phyloP scores from a whole-genome alignment of 2,888 invertebrate species.

The Zele albiditarsus region DNA sequence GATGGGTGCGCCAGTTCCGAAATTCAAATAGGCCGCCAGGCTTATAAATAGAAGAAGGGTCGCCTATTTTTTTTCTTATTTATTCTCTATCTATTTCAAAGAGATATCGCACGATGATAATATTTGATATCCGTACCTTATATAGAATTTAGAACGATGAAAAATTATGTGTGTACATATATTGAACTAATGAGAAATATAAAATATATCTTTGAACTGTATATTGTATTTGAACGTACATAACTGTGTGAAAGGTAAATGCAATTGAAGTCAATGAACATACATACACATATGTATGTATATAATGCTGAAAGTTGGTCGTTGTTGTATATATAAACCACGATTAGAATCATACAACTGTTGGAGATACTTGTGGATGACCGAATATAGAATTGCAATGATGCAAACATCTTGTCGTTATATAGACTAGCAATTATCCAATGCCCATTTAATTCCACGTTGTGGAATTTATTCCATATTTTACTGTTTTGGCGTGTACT shows the following conservation, averaged over 20 bases:
- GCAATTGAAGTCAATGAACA: not conserved
- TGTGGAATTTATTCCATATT: not conserved
- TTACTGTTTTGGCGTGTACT: not conserved
- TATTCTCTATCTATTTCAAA: conserved; percentile 28
- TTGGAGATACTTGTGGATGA: conserved; percentile 1
- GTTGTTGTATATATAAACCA: not conserved
- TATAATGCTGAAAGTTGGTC: not conserved
- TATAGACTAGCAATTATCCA: conserved; percentile 28
- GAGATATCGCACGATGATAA: conserved; percentile 28
- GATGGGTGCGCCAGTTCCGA: conserved; percentile 42
- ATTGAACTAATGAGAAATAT: not conserved
- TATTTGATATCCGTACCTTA: conserved; percentile 9
- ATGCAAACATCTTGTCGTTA: conserved; percentile 32
- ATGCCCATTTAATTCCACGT: conserved; percentile 17
- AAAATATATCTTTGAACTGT: conserved; percentile 14
- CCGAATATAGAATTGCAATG: conserved; percentile 32
- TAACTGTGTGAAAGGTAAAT: not conserved
- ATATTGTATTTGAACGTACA: not conserved
- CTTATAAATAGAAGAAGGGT: too few relatives aligned
- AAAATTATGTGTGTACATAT: not conserved
- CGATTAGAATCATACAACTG: not conserved
- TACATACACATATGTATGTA: not conserved
- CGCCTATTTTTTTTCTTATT: too few relatives aligned
- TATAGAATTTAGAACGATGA: not conserved
- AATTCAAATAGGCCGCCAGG: conserved; percentile 42